These are phyloP conservation scores for Eupithecia abbreviata DNA, from an alignment of 2,888 invertebrate species.

Conservation along the genomic window DNA sequence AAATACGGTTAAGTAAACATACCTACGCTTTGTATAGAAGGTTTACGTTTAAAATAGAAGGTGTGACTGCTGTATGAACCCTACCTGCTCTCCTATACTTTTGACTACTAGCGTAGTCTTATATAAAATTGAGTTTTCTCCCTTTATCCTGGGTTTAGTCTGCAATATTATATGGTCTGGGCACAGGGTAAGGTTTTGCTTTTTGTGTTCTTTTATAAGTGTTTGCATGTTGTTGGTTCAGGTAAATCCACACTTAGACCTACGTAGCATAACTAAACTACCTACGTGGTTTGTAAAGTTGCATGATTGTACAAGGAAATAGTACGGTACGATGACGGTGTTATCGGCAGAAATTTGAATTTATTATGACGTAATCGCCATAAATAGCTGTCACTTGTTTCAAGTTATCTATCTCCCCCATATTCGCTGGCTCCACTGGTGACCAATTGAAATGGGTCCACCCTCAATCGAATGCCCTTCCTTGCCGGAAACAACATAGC, in stretches of 20 bases:
- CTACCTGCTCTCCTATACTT: too few relatives aligned
- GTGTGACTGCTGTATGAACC: too few relatives aligned
- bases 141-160: neutral
- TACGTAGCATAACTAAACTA: neutral
- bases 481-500: neutral
- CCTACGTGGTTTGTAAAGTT: neutral
- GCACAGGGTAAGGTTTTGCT: neutral
- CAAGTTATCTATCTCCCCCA: neutral
- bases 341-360: neutral
- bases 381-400: neutral
- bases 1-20: neutral
- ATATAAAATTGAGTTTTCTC: neutral
- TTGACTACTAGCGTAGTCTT: neutral
- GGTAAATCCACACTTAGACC: neutral
- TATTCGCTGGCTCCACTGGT: neutral
- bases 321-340: neutral
- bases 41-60: too few relatives aligned
- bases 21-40: too few relatives aligned
- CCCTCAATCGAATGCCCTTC: neutral
- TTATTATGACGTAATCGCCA: neutral
- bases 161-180: neutral
- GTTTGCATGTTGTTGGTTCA: constrained; percentile 1
- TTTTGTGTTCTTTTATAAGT: neutral
- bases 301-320: neutral
- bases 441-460: neutral